These are phyloP conservation scores for Cyanocitta stelleri DNA, from an alignment of 2,113 vertebrate genomes.

Conservation along the genomic window DNA sequence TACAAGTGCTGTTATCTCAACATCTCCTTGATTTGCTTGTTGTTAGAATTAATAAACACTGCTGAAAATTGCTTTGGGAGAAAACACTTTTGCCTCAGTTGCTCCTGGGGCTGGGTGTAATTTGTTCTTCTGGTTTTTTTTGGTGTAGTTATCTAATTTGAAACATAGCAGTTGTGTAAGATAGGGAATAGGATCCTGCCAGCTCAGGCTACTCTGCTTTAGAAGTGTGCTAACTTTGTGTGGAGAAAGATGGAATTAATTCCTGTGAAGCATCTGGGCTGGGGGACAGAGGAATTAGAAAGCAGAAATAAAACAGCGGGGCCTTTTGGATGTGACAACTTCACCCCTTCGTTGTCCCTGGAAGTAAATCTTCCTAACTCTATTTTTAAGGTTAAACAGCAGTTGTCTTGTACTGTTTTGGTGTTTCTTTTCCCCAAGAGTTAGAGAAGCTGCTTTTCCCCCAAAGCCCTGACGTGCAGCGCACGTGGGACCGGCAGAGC, in stretches of 20 bases:
- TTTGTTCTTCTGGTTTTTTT: neutral
- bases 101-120: neutral
- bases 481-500: neutral
- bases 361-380: neutral
- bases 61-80: neutral
- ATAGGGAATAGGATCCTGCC: neutral
- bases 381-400: neutral
- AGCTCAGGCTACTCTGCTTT: neutral
- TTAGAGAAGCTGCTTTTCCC: neutral
- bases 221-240: neutral
- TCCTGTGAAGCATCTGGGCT: neutral
- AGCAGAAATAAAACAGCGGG: neutral
- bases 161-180: neutral
- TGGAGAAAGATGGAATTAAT: neutral
- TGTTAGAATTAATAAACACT: neutral
- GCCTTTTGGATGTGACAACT: neutral
- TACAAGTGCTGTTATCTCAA: neutral
- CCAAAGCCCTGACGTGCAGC: fast-evolving
- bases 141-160: neutral
- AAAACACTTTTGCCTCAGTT: neutral
- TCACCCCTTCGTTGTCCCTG: neutral
- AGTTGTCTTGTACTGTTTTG: neutral
- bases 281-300: neutral
- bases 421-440: neutral
- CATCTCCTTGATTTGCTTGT: neutral